phyloP scores from a whole-genome alignment of 2,888 invertebrate species.

The Coenonympha arcania region DNA sequence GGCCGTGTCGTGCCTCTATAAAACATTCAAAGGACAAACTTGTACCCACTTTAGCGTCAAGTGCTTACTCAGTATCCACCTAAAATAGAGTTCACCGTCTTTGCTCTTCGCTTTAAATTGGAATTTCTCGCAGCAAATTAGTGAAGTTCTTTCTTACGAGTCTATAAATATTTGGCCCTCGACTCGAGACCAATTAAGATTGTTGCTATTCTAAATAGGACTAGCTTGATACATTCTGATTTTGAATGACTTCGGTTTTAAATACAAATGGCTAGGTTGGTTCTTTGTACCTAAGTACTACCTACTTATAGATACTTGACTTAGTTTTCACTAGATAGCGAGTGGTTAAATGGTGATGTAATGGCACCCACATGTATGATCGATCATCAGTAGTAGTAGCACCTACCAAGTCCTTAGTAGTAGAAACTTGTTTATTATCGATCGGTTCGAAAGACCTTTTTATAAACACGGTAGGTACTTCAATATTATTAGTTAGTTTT shows the following conservation, averaged over 20 bases:
- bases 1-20: constrained; percentile 22
- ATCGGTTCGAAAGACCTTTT: too few species aligned
- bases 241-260: neutral
- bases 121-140: constrained; percentile 11
- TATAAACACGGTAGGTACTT: too few species aligned
- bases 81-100: constrained; percentile 15
- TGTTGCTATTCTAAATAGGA: constrained; percentile 1
- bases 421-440: too few species aligned
- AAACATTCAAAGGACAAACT: constrained; percentile 27
- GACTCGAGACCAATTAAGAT: constrained; percentile 7
- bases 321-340: too few species aligned
- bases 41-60: constrained; percentile 25
- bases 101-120: constrained; percentile 7
- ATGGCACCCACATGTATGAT: too few species aligned
- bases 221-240: neutral
- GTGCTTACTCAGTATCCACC: constrained; percentile 19
- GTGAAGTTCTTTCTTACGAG: constrained; percentile 8
- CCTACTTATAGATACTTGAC: too few species aligned
- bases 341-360: too few species aligned
- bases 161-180: constrained; percentile 10
- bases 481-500: too few species aligned
- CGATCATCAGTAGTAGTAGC: too few species aligned
- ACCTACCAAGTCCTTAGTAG: too few species aligned
- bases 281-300: too few species aligned
- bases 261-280: too few species aligned